phyloP scores from a whole-genome alignment of 2,797 vertebrate genomes.

The Zenarchopterus dispar region DNA sequence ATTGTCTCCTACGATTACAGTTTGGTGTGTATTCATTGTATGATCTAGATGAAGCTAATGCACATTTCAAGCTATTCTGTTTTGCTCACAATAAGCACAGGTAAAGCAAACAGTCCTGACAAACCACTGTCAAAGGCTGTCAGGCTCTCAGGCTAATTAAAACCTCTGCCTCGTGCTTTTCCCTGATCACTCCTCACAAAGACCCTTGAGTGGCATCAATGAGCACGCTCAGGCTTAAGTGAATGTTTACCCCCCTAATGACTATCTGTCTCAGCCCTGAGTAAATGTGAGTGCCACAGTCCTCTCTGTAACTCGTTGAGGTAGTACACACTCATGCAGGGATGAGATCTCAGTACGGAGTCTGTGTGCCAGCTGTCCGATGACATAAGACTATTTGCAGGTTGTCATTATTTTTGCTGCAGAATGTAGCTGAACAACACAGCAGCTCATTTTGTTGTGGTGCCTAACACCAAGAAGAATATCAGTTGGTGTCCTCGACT shows the following conservation, averaged over 20 bases:
- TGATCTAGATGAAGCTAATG: slow-evolving; percentile 13
- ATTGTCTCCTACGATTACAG: slow-evolving; percentile 1
- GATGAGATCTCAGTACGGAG: slow-evolving; percentile 32
- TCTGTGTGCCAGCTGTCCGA: slow-evolving; percentile 45
- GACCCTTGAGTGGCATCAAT: slow-evolving; percentile 77
- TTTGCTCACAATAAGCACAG: neutral
- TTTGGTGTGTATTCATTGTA: slow-evolving; percentile 6
- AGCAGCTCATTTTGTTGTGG: neutral
- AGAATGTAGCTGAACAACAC: slow-evolving; percentile 12
- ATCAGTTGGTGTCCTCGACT: neutral
- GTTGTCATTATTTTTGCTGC: slow-evolving; percentile 40
- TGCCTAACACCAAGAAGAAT: neutral
- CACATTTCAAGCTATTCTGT: neutral
- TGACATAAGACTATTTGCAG: slow-evolving; percentile 31
- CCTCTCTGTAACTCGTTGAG: slow-evolving; percentile 32
- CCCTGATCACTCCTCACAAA: slow-evolving; percentile 74
- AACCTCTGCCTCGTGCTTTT: slow-evolving; percentile 74
- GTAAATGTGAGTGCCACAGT: slow-evolving; percentile 65
- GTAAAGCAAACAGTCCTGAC: slow-evolving; percentile 43
- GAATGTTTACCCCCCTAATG: slow-evolving; percentile 84
- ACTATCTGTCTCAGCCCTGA: slow-evolving; percentile 75
- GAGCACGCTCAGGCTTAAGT: slow-evolving; percentile 76
- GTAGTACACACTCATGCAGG: slow-evolving; percentile 41
- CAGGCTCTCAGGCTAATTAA: slow-evolving; percentile 81
- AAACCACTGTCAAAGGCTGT: slow-evolving; percentile 74